Percentiles rank a stretch among this genome's conserved stretches.
Evolutionary conservation across 1,140 invertebrate genomes (phyloP).

Genomic region (Monochamus saltuarius): DNA sequence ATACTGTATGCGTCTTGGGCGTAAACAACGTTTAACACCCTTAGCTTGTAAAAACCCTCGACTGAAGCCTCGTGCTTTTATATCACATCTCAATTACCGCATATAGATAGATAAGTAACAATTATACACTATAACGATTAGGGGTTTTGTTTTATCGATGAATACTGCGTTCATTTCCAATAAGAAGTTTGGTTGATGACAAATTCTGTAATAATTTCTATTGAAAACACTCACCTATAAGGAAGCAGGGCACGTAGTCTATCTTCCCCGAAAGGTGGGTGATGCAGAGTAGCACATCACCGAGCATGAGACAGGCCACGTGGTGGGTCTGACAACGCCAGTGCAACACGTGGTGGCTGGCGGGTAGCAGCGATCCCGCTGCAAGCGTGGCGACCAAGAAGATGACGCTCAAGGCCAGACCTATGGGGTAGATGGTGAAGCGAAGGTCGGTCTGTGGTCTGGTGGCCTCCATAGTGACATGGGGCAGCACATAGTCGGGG

Average conservation of each 20-base stretch:
- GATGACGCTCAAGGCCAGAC: conserved; percentile 71
- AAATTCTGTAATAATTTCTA: no score
- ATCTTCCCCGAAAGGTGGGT: conserved; percentile 67
- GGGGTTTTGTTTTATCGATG: no score
- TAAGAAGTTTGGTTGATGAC: no score
- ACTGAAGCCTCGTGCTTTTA: no score
- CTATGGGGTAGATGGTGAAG: conserved; percentile 71
- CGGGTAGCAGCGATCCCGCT: conserved; percentile 72
- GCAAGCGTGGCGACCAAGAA: conserved; percentile 76
- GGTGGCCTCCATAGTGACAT: conserved; percentile 34
- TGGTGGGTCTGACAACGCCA: conserved; percentile 84
- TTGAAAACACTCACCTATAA: conserved; percentile 61
- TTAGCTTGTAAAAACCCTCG: no score
- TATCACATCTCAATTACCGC: no score
- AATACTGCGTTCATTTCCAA: no score
- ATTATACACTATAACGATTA: no score
- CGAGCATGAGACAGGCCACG: conserved; percentile 75
- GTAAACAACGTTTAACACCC: no score
- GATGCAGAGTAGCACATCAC: conserved; percentile 72
- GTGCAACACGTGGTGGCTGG: conserved; percentile 78
- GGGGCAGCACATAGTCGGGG: conserved; percentile 24
- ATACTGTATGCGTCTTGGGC: no score
- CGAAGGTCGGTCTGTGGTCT: conserved; percentile 53
- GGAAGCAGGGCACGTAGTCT: conserved; percentile 58
- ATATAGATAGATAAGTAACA: no score